Evolutionary conservation across 1,140 invertebrate genomes (phyloP), one percentile per base, ranked within the genome.

Genomic region (Drosophila mojavensis): DNA sequence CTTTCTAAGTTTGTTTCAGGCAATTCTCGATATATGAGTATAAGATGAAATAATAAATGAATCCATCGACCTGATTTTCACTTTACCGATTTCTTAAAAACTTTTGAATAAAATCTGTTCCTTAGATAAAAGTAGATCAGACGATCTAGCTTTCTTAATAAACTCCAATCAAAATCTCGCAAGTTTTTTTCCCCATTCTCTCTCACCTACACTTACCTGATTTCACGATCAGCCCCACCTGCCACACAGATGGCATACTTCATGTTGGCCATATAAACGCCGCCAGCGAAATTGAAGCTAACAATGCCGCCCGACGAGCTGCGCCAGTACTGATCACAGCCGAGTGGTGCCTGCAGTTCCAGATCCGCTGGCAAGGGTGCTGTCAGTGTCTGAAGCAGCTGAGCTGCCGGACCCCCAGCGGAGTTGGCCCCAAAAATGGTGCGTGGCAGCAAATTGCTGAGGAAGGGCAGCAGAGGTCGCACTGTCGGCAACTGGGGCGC

Each of bases 281-380:
- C 85, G 2, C 78, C 65, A 0, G 77, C 84, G 47, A 78, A 90
- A 28, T 88, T 88, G 50, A 89, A 89, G 62, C 84, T 89, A 0
- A 76, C 81, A 53, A 89, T 89, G 13, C 71, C 75, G 5, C 84
- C 84, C 0, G 55, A 58, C 11, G 39, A 3, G 3, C 70, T 79
- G 7, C 65, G 59, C 30, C 50, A 90, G 20, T 76, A 89, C 30
- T 89, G 84, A 89, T 89, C 84, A 45, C 84, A 89, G 26, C 84
- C 84, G 17, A 84, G 26, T 0, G 84, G 84, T 0, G 84, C 84
- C 41, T 89, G 17, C 13, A 89, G 15, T 17, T 84, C 75, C 15
- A 85, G 39, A 63, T 89, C 84, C 0, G 75, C 72, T 4, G 26
- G 0, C 0, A 78, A 54, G 0, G 81, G 78, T 0, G 71, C 65